Conservation (phyloP, 2,888 invertebrate genomes). For the Nebria brevicollis region DNA sequence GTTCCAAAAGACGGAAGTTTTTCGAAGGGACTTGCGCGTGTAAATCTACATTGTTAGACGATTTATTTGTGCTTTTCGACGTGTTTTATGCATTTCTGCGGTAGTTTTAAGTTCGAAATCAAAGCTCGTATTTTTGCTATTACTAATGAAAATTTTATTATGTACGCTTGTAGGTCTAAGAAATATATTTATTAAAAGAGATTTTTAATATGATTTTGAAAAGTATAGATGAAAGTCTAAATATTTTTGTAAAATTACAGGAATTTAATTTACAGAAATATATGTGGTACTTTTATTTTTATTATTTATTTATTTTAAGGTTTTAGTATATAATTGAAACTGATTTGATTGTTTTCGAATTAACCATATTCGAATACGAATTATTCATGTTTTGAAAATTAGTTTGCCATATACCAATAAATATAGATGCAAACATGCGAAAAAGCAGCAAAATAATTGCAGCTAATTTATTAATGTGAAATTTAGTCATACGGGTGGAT, state of each 20-base stretch:
- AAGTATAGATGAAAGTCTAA: too few species aligned
- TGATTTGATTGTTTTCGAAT: neutral
- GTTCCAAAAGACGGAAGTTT: conserved; percentile 12
- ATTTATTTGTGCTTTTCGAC: neutral
- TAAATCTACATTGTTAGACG: conserved; percentile 10
- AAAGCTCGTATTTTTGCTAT: neutral
- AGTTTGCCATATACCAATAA: neutral
- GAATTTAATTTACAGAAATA: too few species aligned
- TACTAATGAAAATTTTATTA: neutral
- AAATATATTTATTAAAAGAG: too few species aligned
- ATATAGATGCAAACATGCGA: conserved; percentile 1
- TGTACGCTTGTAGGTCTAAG: neutral
- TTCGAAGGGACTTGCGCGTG: conserved; percentile 6
- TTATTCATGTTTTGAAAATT: neutral
- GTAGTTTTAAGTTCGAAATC: neutral
- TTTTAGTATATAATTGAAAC: neutral
- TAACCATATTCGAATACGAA: neutral
- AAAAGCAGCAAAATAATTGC: neutral
- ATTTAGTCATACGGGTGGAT: neutral
- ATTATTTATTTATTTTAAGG: too few species aligned
- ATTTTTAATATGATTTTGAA: too few species aligned
- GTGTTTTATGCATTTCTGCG: neutral
- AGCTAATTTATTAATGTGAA: neutral
- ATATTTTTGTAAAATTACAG: too few species aligned
- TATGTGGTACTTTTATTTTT: too few species aligned